phyloP scores from a whole-genome alignment of 1,140 invertebrate species.

The Anagrus nilaparvatae region DNA sequence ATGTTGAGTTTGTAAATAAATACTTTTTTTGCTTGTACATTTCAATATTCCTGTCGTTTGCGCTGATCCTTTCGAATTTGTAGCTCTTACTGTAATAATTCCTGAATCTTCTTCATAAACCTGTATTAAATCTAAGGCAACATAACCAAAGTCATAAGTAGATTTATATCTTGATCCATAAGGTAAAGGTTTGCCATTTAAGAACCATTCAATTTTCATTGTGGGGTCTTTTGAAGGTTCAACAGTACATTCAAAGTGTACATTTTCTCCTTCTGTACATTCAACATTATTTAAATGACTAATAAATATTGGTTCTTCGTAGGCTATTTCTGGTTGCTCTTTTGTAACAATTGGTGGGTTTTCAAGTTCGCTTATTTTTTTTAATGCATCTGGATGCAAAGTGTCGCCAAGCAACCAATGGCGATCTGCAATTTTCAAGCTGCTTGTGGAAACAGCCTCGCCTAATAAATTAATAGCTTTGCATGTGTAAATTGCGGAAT shows the following conservation, averaged over 20 bases:
- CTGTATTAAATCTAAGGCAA: constrained; percentile 71
- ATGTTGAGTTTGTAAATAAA: constrained; percentile 81
- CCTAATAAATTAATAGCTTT: constrained; percentile 83
- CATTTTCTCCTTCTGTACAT: constrained; percentile 80
- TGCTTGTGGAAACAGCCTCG: constrained; percentile 84
- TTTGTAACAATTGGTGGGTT: constrained; percentile 53
- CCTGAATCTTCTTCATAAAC: constrained; percentile 82
- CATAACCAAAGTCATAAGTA: constrained; percentile 82
- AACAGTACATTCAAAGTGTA: constrained; percentile 90
- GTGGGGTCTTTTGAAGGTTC: constrained; percentile 91
- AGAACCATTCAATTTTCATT: constrained; percentile 85
- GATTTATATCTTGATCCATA: constrained; percentile 72
- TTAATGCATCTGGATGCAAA: constrained; percentile 81
- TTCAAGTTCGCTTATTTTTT: constrained; percentile 79
- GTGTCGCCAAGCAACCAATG: constrained; percentile 81
- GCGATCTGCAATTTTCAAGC: constrained; percentile 78
- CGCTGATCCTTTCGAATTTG: constrained; percentile 81
- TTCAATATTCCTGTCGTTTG: constrained; percentile 78
- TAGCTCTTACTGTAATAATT: constrained; percentile 84
- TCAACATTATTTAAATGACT: constrained; percentile 84
- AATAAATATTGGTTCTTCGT: constrained; percentile 80
- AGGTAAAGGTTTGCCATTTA: constrained; percentile 73
- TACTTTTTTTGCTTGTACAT: constrained; percentile 66
- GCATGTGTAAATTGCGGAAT: constrained; percentile 90
- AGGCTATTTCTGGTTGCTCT: constrained; percentile 63